Conservation (phyloP, 1,140 invertebrate species). For the Cataglyphis hispanica region DNA sequence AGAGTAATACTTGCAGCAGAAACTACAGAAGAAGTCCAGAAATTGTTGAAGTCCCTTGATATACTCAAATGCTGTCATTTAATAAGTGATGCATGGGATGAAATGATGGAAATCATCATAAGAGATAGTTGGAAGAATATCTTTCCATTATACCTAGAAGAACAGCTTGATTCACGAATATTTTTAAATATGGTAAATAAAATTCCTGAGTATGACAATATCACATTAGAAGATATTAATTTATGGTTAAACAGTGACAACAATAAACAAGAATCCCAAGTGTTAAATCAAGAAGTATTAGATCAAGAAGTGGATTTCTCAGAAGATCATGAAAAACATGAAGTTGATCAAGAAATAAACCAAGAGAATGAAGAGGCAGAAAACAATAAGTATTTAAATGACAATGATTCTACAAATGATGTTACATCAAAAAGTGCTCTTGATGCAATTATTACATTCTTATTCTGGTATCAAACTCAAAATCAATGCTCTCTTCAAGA, state of each 20-base stretch:
- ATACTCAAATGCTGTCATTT: not conserved
- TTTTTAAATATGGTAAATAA: not conserved
- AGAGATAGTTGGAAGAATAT: conserved; percentile 10
- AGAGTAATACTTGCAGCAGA: not conserved
- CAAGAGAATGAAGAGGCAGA: too few species aligned
- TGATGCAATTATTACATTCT: too few species aligned
- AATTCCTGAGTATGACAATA: not conserved
- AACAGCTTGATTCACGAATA: not conserved
- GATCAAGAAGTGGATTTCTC: too few species aligned
- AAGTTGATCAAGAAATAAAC: too few species aligned
- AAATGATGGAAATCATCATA: not conserved
- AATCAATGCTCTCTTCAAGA: too few species aligned
- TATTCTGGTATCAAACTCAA: too few species aligned
- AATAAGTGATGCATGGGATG: not conserved
- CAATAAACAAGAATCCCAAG: not conserved
- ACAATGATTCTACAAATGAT: too few species aligned
- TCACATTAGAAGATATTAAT: not conserved
- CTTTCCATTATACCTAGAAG: not conserved
- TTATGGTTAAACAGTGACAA: not conserved
- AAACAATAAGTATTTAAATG: too few species aligned
- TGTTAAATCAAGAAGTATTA: not conserved
- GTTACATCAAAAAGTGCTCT: too few species aligned
- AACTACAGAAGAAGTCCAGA: not conserved
- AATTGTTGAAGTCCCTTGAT: not conserved
- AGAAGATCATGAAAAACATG: too few species aligned